phyloP scores from a whole-genome alignment of 2,797 vertebrate species.

The Harpagifer antarcticus region DNA sequence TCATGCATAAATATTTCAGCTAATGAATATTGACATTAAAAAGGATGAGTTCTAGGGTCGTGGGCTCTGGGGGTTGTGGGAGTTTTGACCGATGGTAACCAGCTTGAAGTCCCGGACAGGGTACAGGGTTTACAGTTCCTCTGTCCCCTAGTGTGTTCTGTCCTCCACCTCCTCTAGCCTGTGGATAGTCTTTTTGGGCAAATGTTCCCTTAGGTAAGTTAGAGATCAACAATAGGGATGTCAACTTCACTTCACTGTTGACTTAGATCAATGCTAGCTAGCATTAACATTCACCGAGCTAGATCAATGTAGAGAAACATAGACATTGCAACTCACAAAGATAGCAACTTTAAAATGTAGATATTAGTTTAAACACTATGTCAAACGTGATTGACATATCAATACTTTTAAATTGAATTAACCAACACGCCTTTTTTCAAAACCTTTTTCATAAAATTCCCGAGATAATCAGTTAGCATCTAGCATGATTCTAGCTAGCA shows the following conservation, averaged over 20 bases:
- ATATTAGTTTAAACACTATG: background rate
- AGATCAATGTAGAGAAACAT: background rate
- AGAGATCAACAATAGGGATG: background rate
- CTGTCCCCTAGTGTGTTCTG: conserved; percentile 46
- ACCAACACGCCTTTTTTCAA: background rate
- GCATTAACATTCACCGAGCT: background rate
- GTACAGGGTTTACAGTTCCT: conserved; percentile 62
- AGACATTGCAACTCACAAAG: background rate
- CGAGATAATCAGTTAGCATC: background rate
- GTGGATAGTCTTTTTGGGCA: background rate
- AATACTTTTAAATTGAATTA: background rate
- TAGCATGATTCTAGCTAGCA: too few relatives aligned
- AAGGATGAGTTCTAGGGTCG: conserved; percentile 65
- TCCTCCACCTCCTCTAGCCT: background rate
- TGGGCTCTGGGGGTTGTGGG: conserved; percentile 78
- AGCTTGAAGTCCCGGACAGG: conserved; percentile 82
- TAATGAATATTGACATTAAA: conserved; percentile 93
- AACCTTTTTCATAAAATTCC: background rate
- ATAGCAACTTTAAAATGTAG: background rate
- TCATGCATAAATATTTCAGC: conserved; percentile 98
- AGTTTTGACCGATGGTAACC: conserved; percentile 88
- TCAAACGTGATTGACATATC: too few relatives aligned
- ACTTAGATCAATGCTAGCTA: too few relatives aligned
- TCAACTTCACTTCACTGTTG: background rate
- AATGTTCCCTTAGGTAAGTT: background rate